A percentile compares a stretch with the other conserved stretches of the same genome.
These are phyloP conservation scores for Camponotus vicinus DNA, from an alignment of 1,140 invertebrate species.

Conservation along the genomic window DNA sequence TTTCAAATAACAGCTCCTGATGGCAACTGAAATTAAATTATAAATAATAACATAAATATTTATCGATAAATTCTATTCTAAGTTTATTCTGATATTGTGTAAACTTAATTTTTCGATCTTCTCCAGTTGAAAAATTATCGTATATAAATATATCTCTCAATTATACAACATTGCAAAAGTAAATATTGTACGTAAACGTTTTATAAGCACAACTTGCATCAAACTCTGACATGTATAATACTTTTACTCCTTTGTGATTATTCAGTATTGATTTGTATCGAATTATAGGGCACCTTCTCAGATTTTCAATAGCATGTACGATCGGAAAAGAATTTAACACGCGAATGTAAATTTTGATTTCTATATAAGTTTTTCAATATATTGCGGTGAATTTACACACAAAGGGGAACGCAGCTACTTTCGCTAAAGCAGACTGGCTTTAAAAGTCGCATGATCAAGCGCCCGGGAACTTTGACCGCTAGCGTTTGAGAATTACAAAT, in stretches of 20 bases:
- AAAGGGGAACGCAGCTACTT: constrained; percentile 67
- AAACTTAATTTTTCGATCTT: not conserved
- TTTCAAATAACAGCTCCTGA: not conserved
- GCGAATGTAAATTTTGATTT: constrained; percentile 47
- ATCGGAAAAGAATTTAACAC: constrained; percentile 50
- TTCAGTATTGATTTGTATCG: not conserved
- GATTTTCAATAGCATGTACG: constrained; percentile 23
- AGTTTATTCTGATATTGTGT: no score
- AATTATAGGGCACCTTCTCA: constrained; percentile 28
- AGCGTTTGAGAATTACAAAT: constrained; percentile 60
- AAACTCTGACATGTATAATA: not conserved
- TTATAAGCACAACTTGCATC: constrained; percentile 18
- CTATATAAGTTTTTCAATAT: constrained; percentile 50
- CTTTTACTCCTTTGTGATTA: constrained; percentile 18
- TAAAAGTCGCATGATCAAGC: constrained; percentile 57
- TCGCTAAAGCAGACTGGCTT: constrained; percentile 47
- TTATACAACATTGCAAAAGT: not conserved
- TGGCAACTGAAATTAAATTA: not conserved
- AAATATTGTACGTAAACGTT: constrained; percentile 9
- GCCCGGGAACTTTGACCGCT: constrained; percentile 62
- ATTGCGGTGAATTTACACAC: constrained; percentile 72
- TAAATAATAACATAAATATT: not conserved
- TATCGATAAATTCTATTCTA: not conserved
- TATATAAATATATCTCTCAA: constrained; percentile 35
- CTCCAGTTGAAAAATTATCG: not conserved